Base-by-base conservation (phyloP, 2,888 invertebrate genomes). In the Lycia hirtaria region DNA sequence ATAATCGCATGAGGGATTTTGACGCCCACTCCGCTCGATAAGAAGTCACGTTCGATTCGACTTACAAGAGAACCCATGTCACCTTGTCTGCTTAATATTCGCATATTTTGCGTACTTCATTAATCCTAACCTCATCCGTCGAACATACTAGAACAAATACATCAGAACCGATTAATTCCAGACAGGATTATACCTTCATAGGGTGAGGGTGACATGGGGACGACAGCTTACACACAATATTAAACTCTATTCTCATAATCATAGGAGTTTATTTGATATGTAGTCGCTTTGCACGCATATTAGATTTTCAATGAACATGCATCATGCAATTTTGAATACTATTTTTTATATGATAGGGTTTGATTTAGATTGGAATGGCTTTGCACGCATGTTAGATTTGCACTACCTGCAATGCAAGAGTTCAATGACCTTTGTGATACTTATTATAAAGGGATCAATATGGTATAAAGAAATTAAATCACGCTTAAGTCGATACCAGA, bases 91-190 rank as follows among this genome's bases (percentile, higher is more conserved):
- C 9, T 17, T 15, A 2, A 12, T 33, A 33, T 47, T 22, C 45
- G 7, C 12, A 33, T 17, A 47, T 47, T 50, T 50, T 20, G 14
- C 30, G 40, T 40, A 40, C 40, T 35, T 47, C 47, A 40, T 40
- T 17, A 40, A 43, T 20, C 48, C 22, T 10, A 33, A 51, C 47
- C 33, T 50, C 35, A 30, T 28, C 32, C 10, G 19, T 45, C 32
- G 22, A 43, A 19, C 7, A 44, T 44, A 51, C 60, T 57, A 68
- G 69, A 64, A 69, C 74, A 81, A 79, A 60, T 48, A 76, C 78
- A 80, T 81, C 82, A 80, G 72, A 75, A 76, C 70, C 76, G 78
- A 87, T 88, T 87, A 86, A 75, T 81, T 76, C 80, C 86, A 87
- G 83, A 82, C 88, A 75, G 82, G 82, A 84, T 83, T 80, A 82